Conservation (phyloP, 2,113 vertebrate species). For the Candoia aspera region DNA sequence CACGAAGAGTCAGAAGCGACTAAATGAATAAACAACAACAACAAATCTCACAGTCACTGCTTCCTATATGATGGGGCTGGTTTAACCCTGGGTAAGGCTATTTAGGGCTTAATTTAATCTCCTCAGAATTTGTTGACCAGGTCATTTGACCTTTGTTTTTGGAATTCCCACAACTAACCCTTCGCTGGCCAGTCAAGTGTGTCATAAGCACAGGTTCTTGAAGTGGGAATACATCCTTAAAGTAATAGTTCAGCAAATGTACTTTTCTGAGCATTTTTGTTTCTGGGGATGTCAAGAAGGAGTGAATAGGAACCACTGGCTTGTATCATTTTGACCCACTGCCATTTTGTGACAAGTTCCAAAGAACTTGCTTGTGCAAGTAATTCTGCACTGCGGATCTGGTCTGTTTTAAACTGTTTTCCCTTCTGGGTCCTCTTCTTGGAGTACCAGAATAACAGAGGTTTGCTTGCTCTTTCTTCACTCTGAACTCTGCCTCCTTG, state of each 20-base stretch:
- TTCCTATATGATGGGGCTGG: not conserved
- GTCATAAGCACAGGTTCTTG: not conserved
- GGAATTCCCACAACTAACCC: not conserved
- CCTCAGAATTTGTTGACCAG: not conserved
- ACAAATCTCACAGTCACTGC: not conserved
- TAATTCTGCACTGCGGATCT: not conserved
- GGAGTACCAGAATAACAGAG: not conserved
- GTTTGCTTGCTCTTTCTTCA: not conserved
- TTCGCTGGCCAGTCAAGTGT: not conserved
- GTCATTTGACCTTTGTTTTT: not conserved
- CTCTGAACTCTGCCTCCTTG: constrained; percentile 8
- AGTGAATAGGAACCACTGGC: not conserved
- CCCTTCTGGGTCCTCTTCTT: not conserved
- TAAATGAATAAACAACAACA: too few species aligned
- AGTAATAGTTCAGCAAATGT: not conserved
- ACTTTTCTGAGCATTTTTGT: not conserved
- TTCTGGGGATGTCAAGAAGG: not conserved
- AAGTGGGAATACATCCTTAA: not conserved
- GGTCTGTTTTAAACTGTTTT: not conserved
- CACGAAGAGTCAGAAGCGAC: too few species aligned
- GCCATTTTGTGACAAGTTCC: not conserved
- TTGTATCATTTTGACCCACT: not conserved
- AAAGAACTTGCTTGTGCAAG: not conserved
- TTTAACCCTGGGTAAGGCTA: not conserved
- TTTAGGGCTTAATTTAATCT: not conserved